Evolutionary conservation across 2,888 invertebrate species (phyloP), one percentile per base, ranked within the genome.

Genomic region (Megamerina dolium): DNA sequence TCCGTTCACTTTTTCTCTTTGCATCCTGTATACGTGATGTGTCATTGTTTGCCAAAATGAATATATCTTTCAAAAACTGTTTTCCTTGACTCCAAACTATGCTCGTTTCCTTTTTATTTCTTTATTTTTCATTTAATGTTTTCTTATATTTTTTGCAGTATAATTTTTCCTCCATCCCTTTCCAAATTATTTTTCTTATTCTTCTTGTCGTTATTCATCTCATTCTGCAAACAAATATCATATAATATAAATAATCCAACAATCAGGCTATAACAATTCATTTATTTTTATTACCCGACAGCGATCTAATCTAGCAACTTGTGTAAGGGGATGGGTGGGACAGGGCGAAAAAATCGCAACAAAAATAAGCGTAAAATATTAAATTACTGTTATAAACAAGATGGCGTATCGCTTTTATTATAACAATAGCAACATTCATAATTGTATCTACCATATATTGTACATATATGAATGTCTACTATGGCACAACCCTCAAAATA

Each of bases 261-360:
- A 64, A 64, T 66, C 66, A 64, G 56, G 57, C 60, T 64, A 64
- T 60, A 66, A 59, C 65, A 65, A 65, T 65, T 65, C 65, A 65
- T 65, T 65, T 66, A 65, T 64, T 65, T n/a, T 65, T 64, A 65
- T 65, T 62, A 65, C 47, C 50, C 48, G 46, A 46, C 52, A 58
- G 57, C 49, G 51, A 23, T 23, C 6, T 8, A 23, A 23, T 8
- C 10, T 10, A n/a, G n/a, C n/a, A n/a, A n/a, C n/a, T n/a, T n/a
- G n/a, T n/a, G n/a, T n/a, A n/a, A n/a, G n/a, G n/a, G n/a, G n/a
- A n/a, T n/a, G n/a, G 26, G 13, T 18, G 23, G 32, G 13, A 26
- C 30, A 40, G 16, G 38, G 30, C 21, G 34, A 37, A 27, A n/a
- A 34, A 27, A 6, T 40, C 17, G 26, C 44, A 41, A 46, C 48